phyloP scores from a whole-genome alignment of 2,113 vertebrate species.

The Hucho hucho region DNA sequence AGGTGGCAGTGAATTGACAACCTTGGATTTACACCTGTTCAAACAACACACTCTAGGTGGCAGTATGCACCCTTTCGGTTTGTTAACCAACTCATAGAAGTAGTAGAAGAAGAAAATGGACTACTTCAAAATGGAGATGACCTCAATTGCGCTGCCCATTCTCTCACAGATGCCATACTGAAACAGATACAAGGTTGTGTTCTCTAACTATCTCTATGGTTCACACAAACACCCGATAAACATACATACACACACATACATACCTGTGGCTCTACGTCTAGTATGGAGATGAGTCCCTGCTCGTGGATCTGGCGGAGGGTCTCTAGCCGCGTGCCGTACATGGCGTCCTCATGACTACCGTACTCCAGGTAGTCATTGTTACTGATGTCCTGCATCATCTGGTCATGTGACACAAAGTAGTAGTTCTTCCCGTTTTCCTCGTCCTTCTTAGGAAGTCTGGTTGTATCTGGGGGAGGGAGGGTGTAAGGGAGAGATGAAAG shows the following conservation, averaged over 20 bases:
- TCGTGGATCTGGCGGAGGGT: slow-evolving; percentile 97
- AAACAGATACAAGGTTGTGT: no score
- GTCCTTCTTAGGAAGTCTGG: slow-evolving; percentile 97
- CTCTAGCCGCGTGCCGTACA: slow-evolving; percentile 98
- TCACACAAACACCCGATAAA: no score
- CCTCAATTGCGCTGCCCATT: no score
- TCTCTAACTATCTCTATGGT: no score
- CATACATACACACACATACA: not conserved
- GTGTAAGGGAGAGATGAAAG: not conserved
- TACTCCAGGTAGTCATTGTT: slow-evolving; percentile 99
- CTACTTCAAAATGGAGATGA: no score
- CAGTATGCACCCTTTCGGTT: no score
- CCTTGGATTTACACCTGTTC: no score
- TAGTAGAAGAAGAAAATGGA: no score
- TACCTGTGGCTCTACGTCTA: slow-evolving; percentile 98
- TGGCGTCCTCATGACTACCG: slow-evolving; percentile 97
- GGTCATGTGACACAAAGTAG: slow-evolving; percentile 96
- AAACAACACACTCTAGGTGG: no score
- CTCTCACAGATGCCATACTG: no score
- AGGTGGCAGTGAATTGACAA: no score
- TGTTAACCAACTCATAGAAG: no score
- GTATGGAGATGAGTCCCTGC: slow-evolving; percentile 91
- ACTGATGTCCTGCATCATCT: slow-evolving; percentile 99
- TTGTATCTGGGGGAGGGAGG: slow-evolving; percentile 81
- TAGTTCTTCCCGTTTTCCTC: slow-evolving; percentile 99